Conservation (phyloP, 2,113 vertebrate genomes). For the Corvus hawaiiensis region DNA sequence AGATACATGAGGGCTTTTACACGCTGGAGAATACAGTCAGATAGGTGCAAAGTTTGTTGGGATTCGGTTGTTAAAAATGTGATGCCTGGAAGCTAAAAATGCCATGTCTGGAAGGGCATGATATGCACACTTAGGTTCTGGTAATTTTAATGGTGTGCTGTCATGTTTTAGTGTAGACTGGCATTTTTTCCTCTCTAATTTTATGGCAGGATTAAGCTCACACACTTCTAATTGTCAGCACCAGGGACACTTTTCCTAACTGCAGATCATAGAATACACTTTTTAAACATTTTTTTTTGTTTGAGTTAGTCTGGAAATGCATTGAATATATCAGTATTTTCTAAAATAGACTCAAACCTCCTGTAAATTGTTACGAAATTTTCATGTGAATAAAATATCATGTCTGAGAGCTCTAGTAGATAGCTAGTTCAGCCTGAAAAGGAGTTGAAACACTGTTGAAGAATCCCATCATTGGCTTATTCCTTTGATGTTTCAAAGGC, state of each 20-base stretch:
- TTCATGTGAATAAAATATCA: neutral
- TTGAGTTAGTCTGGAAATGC: neutral
- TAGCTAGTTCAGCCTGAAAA: neutral
- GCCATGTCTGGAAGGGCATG: neutral
- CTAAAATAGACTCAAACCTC: neutral
- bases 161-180: constrained; percentile 12
- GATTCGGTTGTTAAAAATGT: neutral
- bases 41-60: neutral
- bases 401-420: neutral
- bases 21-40: neutral
- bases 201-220: neutral
- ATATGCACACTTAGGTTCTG: neutral
- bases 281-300: neutral
- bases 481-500: constrained; percentile 1
- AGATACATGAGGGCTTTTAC: neutral
- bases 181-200: constrained; percentile 2
- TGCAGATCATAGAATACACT: neutral
- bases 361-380: neutral
- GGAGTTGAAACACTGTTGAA: neutral
- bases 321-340: accelerated
- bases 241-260: neutral
- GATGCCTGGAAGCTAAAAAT: constrained; percentile 12
- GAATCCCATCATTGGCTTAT: neutral
- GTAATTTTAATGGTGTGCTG: constrained; percentile 11
- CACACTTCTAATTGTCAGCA: neutral